Evolutionary conservation across 2,797 vertebrate genomes (phyloP), one percentile per base, ranked within the genome.

Genomic region (Sphenopsis melanotis): DNA sequence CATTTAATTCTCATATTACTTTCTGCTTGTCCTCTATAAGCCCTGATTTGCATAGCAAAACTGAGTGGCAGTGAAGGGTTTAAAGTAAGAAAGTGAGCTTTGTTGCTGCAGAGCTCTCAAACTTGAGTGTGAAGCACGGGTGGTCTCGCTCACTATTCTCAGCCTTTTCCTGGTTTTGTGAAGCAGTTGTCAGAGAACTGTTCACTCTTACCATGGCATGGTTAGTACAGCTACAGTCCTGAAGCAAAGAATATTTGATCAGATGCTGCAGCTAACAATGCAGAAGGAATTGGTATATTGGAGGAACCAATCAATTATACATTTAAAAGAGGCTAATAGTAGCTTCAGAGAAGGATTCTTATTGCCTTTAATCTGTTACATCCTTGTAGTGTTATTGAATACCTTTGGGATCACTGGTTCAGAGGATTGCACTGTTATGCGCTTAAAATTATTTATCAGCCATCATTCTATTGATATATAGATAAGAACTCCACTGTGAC

Each of bases 41-140:
- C 66, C 59, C 77, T 47, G 56, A 97, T 97, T 96, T 96, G 79
- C 95, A 96, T 96, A 94, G 88, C 78, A 97, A 96, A 94, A 88
- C 81, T 74, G 90, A 95, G 65, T 90, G 87, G 81, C 90, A 93
- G 41, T 87, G 75, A 93, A 94, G 81, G 72, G 84, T 92, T 95
- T 89, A 68, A 83, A 95, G 46, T 78, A 94, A 90, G 79, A 91
- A 85, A 94, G 90, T 93, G 83, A 94, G 87, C 94, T 96, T 96
- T 97, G 83, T 96, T 94, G 68, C 34, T 83, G 61, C 87, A 82
- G 66, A 85, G 91, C 82, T 89, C 96, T 97, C 89, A 87, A 79
- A 92, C 71, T 89, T 75, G 91, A 89, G 80, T 47, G 82, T 77
- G 87, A 89, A 94, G 78, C 82, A 93, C 82, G 94, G 95, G 95